Evolutionary conservation across 2,888 invertebrate genomes (phyloP), one percentile per base, ranked within the genome.

Genomic region (Coelinius sp.): DNA sequence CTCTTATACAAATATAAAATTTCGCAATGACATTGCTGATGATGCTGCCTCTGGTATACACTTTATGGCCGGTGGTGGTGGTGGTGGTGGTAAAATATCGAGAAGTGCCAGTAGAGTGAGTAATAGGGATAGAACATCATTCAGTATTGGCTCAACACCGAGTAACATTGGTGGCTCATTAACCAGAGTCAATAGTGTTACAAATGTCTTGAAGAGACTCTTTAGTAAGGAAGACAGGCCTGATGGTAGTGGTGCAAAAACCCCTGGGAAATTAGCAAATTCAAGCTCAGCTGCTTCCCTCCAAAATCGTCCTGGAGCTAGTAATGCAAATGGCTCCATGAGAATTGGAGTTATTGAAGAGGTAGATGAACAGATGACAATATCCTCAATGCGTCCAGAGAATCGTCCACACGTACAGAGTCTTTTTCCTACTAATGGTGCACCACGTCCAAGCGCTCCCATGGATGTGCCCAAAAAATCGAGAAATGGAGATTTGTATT

Each of bases 281-380:
- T 85, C 85, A 0, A 80, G 79, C 49, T 87, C 87, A 0, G 74
- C 86, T 1, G 81, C 82, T 17, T 87, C 87, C 7, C 76, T 87
- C 27, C 83, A 81, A 72, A 77, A 74, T 73, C 78, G 81, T 78
- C 64, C 71, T 78, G 68, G 70, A 75, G 68, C 17, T 77, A n/a
- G n/a, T n/a, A 81, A 64, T 22, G 75, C 75, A 2, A 79, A 77
- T 24, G 86, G 86, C 2, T 85, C 86, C 0, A 86, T 83, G 82
- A 82, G 83, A 65, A 86, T 88, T 68, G 87, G 85, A 1, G 87
- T 86, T 4, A 89, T 89, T 53, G 88, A 89, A 76, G 89, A 89
- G 77, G 88, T 89, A 0, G 95, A 95, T 82, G 95, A 95, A 83
- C 95, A 95, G 86, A 90, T 92, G 81, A 95, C 95, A 8, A 93